Percentiles rank a stretch among this genome's conserved stretches.
phyloP scores from a whole-genome alignment of 53 echinoderm and acorn worm genomes.

The Luidia sarsii region DNA sequence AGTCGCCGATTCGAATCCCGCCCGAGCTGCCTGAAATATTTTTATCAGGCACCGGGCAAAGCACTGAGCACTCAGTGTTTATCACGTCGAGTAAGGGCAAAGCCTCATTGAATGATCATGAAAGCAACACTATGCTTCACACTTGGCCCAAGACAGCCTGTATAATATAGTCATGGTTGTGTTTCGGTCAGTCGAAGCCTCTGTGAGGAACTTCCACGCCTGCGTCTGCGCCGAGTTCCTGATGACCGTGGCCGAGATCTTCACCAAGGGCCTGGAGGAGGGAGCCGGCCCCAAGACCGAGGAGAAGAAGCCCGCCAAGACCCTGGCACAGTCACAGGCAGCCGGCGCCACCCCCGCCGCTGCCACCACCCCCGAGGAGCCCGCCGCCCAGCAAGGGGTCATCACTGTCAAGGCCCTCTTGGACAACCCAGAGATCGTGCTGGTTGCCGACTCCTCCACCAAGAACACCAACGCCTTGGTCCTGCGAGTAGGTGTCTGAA shows the following conservation, averaged over 20 bases:
- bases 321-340: conserved; percentile 14
- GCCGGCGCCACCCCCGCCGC: conserved; percentile 25
- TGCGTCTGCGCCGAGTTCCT: conserved; percentile 93
- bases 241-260: conserved; percentile 92
- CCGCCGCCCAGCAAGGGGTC: conserved; percentile 45
- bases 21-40: no score
- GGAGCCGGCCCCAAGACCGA: conserved; percentile 56
- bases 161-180: no score
- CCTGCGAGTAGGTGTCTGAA: conserved; percentile 71
- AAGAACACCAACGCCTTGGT: conserved; percentile 93
- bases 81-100: no score
- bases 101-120: no score
- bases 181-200: conserved; percentile 89
- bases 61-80: no score
- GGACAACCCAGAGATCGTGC: conserved; percentile 88
- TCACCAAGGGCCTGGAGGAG: conserved; percentile 88
- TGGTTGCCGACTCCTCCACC: conserved; percentile 83
- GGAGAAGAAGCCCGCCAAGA: conserved; percentile 33
- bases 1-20: no score
- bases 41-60: no score
- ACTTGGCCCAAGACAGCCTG: no score
- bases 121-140: no score
- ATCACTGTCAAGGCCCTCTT: conserved; percentile 79
- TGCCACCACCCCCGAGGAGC: conserved; percentile 17
- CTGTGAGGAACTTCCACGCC: conserved; percentile 82